Evolutionary conservation across 1,140 invertebrate species (phyloP).

Genomic region (Hormaphis cornu): DNA sequence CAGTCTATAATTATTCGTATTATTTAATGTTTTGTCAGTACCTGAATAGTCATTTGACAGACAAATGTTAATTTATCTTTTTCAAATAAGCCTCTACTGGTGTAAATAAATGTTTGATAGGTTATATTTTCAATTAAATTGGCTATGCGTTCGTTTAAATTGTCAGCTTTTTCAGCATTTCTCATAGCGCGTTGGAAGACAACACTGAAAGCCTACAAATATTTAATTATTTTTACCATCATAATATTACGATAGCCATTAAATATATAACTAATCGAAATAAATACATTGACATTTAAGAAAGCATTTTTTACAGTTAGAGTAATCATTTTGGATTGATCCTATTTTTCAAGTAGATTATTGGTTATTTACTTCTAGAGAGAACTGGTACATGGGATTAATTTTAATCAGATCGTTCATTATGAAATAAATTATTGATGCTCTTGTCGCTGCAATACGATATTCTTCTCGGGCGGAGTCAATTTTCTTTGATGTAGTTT

Average conservation of each 20-base stretch:
- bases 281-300: too few species aligned
- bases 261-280: too few species aligned
- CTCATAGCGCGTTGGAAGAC: constrained; percentile 84
- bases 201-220: constrained; percentile 66
- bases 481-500: constrained; percentile 74
- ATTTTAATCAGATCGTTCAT: constrained; percentile 88
- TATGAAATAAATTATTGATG: constrained; percentile 88
- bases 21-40: constrained; percentile 39
- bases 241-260: too few species aligned
- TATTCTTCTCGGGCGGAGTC: constrained; percentile 84
- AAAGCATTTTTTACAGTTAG: too few species aligned
- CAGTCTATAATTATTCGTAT: too few species aligned
- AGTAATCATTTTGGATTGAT: too few species aligned
- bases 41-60: constrained; percentile 77
- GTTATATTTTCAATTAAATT: constrained; percentile 83
- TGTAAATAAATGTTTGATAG: constrained; percentile 77
- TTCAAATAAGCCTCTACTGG: constrained; percentile 83
- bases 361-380: constrained; percentile 67
- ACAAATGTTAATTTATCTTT: constrained; percentile 86
- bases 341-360: too few species aligned
- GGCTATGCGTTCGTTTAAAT: constrained; percentile 58
- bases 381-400: constrained; percentile 94
- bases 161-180: constrained; percentile 56
- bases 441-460: constrained; percentile 70
- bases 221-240: too few species aligned